Evolutionary conservation across 2,797 vertebrate species (phyloP).

Genomic region (Pempheris klunzingeri): DNA sequence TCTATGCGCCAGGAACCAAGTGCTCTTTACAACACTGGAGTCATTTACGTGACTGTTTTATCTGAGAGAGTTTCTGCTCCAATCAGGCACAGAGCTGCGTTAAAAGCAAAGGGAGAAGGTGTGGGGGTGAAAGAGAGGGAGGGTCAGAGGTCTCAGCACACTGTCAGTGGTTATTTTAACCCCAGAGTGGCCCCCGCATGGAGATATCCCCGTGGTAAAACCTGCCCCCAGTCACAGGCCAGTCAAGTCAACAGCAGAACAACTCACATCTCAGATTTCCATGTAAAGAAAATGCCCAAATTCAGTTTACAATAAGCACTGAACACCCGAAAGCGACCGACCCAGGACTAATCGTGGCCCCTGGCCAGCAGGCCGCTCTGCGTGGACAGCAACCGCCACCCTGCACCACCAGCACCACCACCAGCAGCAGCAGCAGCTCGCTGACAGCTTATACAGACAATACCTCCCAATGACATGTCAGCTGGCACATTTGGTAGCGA

Average conservation of each 20-base stretch:
- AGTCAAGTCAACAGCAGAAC: constrained; percentile 1
- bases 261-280: background rate
- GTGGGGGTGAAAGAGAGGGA: background rate
- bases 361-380: constrained; percentile 62
- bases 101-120: constrained; percentile 22
- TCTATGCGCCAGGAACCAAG: constrained; percentile 44
- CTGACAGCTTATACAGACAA: constrained; percentile 48
- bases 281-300: constrained; percentile 14
- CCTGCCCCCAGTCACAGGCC: constrained; percentile 21
- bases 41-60: constrained; percentile 65
- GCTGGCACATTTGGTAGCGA: constrained; percentile 5
- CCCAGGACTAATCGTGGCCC: constrained; percentile 70
- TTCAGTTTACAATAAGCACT: constrained; percentile 26
- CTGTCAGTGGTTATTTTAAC: constrained; percentile 42
- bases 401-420: constrained; percentile 45
- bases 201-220: constrained; percentile 21
- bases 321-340: constrained; percentile 61
- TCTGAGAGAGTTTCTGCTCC: constrained; percentile 29
- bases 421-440: constrained; percentile 51
- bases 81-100: constrained; percentile 3
- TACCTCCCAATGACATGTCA: constrained; percentile 37
- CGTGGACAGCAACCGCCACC: constrained; percentile 49
- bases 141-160: constrained; percentile 28
- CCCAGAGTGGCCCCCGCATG: background rate
- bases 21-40: constrained; percentile 44